Conservation (phyloP, 2,113 vertebrate species). For the Brienomyrus longianalis region DNA sequence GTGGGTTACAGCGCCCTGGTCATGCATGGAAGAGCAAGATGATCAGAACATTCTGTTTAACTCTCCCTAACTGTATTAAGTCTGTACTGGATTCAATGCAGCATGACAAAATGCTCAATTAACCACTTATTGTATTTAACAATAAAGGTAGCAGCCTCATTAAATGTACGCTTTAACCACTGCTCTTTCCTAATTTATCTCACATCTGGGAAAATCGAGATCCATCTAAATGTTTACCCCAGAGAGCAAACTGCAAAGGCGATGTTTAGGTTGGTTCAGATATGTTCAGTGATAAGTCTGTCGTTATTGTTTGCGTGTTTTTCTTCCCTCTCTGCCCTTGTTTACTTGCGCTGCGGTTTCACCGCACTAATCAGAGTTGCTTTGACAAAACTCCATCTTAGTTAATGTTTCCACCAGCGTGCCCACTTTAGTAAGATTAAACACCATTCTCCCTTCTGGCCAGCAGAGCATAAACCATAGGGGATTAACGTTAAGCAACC, state of each 20-base stretch:
- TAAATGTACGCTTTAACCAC: background rate
- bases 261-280: background rate
- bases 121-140: background rate
- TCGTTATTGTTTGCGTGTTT: background rate
- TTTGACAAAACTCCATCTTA: background rate
- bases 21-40: background rate
- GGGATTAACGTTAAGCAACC: background rate
- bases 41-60: background rate
- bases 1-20: slow-evolving; percentile 2
- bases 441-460: background rate
- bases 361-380: background rate
- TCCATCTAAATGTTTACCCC: background rate
- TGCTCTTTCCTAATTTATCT: background rate
- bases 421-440: background rate
- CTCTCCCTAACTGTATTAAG: background rate
- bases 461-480: background rate
- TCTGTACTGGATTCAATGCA: background rate
- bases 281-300: background rate
- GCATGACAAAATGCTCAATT: background rate
- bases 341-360: background rate
- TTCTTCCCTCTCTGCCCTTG: background rate
- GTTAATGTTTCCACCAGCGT: background rate
- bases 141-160: background rate
- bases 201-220: background rate
- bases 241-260: background rate